A percentile compares a stretch with the other conserved stretches of the same genome.
These are phyloP conservation scores for Lepidurus packardi DNA, from an alignment of 1,140 invertebrate genomes.

Conservation along the genomic window DNA sequence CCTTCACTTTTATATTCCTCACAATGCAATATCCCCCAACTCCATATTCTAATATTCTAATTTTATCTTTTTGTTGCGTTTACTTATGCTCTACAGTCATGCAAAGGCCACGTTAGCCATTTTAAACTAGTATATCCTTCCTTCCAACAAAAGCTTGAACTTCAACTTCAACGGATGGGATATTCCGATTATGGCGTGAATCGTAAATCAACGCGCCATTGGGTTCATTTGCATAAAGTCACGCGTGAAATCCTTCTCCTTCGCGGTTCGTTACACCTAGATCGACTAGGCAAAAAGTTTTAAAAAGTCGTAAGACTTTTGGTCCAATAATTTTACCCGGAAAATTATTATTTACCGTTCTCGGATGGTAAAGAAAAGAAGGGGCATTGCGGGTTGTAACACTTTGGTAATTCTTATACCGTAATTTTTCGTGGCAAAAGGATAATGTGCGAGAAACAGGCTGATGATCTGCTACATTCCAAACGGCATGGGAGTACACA, in stretches of 20 bases:
- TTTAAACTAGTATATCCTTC: not conserved
- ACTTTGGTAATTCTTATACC: not conserved
- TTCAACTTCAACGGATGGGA: not conserved
- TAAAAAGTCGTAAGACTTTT: not conserved
- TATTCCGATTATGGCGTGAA: slow-evolving; percentile 13
- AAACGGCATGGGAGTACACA: not conserved
- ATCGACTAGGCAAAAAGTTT: not conserved
- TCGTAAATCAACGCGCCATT: slow-evolving; percentile 10
- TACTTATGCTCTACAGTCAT: not conserved
- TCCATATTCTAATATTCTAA: not conserved
- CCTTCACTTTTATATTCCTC: not conserved
- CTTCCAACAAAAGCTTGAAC: not conserved
- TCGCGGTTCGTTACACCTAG: slow-evolving; percentile 6
- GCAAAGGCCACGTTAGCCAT: not conserved
- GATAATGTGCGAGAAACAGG: not conserved
- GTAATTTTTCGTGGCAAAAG: not conserved
- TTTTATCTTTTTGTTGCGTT: not conserved
- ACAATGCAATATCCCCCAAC: not conserved
- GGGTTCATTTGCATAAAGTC: slow-evolving; percentile 11
- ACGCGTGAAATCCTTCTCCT: slow-evolving; percentile 21
- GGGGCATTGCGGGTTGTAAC: not conserved
- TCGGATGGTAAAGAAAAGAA: not conserved
- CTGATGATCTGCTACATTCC: not conserved
- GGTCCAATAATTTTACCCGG: not conserved
- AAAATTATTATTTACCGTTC: not conserved